Evolutionary conservation across 2,888 invertebrate genomes (phyloP), one percentile per base, ranked within the genome.

Genomic region (Nezara viridula): DNA sequence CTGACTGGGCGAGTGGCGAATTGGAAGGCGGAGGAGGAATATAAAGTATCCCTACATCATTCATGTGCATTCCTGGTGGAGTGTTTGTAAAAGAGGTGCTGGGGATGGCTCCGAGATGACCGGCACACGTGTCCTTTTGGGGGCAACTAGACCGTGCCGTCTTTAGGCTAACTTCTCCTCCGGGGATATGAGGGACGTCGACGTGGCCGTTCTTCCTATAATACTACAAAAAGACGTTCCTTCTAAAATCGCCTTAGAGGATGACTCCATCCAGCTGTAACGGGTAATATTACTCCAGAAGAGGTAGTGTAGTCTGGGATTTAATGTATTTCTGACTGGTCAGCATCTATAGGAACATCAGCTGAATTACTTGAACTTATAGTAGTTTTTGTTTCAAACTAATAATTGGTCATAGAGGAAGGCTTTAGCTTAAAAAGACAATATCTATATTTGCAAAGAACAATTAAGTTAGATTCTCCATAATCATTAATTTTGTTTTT

Each of bases 31-130:
- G 21, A 21, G 77, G 40, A 44, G 40, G 81, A 81, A 81, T 81
- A 81, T 47, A 81, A 81, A 81, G 81, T 81, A 21, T n/a, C 44
- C 44, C 21, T 81, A 81, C 81, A 81, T 81, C 81, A 81, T 81
- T 81, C 81, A 81, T 81, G 81, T 77, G 77, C 24, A 44, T 81
- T 47, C 81, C 44, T 44, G 19, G 40, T 5, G 44, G 44, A 81
- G 81, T 40, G 44, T 47, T 81, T 81, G 44, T 44, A 44, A 47
- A 40, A 81, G 81, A 40, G 81, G n/a, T 44, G n/a, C 44, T 44
- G 81, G 21, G n/a, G 81, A 47, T 24, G 81, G 81, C 37, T 40
- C 5, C n/a, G 40, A n/a, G 40, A 81, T 81, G 44, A 47, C 81
- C 81, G 44, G 12, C 7, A 24, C 40, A 40, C 44, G 40, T 40